Evolutionary conservation across 2,113 vertebrate genomes (phyloP).

Genomic region (Orientallactaga bullata): DNA sequence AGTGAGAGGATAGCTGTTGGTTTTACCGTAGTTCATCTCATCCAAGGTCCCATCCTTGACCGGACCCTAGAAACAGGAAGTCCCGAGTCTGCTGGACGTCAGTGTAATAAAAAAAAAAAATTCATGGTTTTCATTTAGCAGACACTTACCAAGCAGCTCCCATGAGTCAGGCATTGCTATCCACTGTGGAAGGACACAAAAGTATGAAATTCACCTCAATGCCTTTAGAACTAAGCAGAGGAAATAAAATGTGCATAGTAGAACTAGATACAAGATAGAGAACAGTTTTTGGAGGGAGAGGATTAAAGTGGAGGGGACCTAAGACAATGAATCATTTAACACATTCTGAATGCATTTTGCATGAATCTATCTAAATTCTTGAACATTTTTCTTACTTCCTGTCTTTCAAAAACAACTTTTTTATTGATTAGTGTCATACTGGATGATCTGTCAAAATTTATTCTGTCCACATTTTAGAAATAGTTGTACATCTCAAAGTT

Average conservation of each 20-base stretch:
- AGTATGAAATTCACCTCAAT: not conserved
- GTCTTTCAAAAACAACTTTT: not conserved
- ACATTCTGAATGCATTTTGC: not conserved
- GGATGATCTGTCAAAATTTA: not conserved
- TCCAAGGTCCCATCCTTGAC: not conserved
- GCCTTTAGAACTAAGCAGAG: not conserved
- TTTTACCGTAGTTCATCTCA: not conserved
- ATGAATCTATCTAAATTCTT: not conserved
- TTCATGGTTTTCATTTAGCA: not conserved
- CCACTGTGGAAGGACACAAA: not conserved
- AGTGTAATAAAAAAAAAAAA: not conserved
- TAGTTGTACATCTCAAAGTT: not conserved
- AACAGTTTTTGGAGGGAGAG: not conserved
- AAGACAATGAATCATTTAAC: not conserved
- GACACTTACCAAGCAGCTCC: not conserved
- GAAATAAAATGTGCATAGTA: not conserved
- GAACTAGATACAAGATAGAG: not conserved
- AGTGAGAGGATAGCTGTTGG: not conserved
- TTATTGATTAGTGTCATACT: not conserved
- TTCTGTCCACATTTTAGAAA: slow-evolving; percentile 8
- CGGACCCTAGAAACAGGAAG: not conserved
- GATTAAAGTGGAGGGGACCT: not conserved
- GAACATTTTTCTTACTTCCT: not conserved
- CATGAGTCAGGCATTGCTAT: not conserved
- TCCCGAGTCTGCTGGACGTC: not conserved